A percentile compares a stretch with the other conserved stretches of the same genome.
Conservation (phyloP, 1,140 invertebrate species). For the Epicauta chinensis region DNA sequence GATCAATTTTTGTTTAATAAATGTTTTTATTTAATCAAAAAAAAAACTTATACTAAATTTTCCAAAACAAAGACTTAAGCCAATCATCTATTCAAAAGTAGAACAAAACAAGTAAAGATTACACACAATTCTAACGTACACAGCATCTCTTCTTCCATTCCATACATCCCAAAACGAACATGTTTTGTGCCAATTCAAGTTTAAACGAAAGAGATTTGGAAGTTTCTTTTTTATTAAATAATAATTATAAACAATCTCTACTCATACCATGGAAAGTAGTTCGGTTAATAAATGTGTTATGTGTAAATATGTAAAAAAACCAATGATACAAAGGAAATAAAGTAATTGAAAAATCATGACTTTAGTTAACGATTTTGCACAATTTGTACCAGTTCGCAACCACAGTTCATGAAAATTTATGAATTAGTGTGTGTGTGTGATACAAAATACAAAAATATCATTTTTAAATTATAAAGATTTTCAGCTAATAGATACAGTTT, state of each 20-base stretch:
- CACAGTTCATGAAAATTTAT: too few relatives aligned
- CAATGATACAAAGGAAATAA: too few relatives aligned
- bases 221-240: too few relatives aligned
- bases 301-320: too few relatives aligned
- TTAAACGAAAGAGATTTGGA: background rate
- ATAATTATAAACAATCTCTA: too few relatives aligned
- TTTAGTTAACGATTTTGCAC: constrained; percentile 12
- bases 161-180: background rate
- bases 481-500: constrained; percentile 19
- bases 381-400: constrained; percentile 16
- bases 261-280: too few relatives aligned
- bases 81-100: constrained; percentile 13
- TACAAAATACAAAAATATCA: constrained; percentile 34
- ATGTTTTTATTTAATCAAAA: background rate
- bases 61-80: background rate
- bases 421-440: too few relatives aligned
- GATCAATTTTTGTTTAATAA: constrained; percentile 3
- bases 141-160: background rate
- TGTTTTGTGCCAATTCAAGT: constrained; percentile 4
- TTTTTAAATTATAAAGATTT: constrained; percentile 23
- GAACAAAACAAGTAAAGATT: background rate
- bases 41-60: too few relatives aligned
- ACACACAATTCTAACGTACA: constrained; percentile 10
- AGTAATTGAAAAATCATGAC: too few relatives aligned
- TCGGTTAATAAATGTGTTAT: too few relatives aligned